A percentile compares a stretch with the other conserved stretches of the same genome.
These are phyloP conservation scores for Pseudeuparius sepicola DNA, from an alignment of 2,888 invertebrate genomes.

Conservation along the genomic window DNA sequence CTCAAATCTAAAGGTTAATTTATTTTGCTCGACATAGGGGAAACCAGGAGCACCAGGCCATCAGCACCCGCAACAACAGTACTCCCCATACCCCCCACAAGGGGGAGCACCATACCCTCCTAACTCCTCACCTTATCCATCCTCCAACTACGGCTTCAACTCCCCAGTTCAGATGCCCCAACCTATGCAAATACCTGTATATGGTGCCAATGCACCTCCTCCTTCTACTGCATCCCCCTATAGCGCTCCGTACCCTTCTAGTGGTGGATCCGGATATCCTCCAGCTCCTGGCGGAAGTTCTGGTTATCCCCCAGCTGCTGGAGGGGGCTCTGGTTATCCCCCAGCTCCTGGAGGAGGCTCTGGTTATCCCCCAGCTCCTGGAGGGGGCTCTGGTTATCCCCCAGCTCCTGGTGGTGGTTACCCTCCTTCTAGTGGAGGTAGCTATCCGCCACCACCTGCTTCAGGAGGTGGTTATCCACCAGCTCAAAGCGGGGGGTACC, in stretches of 20 bases:
- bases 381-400: constrained; percentile 4
- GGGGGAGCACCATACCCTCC: constrained; percentile 3
- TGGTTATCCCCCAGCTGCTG: constrained; percentile 12
- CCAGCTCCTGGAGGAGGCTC: too few relatives aligned
- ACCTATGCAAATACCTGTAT: constrained; percentile 36
- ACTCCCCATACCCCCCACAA: background rate
- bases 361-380: too few relatives aligned
- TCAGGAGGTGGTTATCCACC: too few relatives aligned
- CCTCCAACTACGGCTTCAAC: constrained; percentile 24
- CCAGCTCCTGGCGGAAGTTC: constrained; percentile 9
- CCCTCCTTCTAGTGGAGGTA: constrained; percentile 23
- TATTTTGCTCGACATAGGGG: too few relatives aligned
- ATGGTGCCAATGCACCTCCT: constrained; percentile 31
- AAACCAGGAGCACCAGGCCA: constrained; percentile 2
- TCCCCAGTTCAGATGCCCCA: constrained; percentile 43
- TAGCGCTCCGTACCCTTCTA: too few relatives aligned
- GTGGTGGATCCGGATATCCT: constrained; percentile 9
- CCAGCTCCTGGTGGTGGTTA: constrained; percentile 6
- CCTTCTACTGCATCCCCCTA: constrained; percentile 24
- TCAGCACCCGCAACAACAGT: background rate
- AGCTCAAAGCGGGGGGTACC: too few relatives aligned
- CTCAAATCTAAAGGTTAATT: too few relatives aligned
- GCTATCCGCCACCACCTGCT: constrained; percentile 16
- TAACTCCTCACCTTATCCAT: background rate
- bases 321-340: too few relatives aligned